Percentiles rank a stretch among this genome's conserved stretches.
Evolutionary conservation across 2,797 vertebrate genomes (phyloP).

Genomic region (Clamator glandarius): DNA sequence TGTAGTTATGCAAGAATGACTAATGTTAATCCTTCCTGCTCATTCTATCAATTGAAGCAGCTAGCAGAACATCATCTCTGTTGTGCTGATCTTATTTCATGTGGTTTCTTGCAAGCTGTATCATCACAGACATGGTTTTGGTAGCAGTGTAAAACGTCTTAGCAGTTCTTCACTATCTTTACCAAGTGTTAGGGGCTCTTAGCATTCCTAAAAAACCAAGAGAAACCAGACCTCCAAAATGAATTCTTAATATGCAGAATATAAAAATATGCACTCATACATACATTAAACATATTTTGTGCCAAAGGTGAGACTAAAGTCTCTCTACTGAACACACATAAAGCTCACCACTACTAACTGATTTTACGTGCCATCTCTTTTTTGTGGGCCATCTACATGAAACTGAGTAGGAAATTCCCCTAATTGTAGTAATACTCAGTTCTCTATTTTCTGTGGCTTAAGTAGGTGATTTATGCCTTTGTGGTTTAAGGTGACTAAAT

Average conservation of each 20-base stretch:
- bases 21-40: neutral
- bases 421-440: neutral
- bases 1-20: neutral
- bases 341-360: neutral
- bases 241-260: neutral
- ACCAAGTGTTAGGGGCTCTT: neutral
- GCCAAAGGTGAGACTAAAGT: neutral
- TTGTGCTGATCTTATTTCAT: neutral
- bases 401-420: neutral
- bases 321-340: neutral
- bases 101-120: neutral
- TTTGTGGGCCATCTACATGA: neutral
- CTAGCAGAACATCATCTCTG: neutral
- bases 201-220: neutral
- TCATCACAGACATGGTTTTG: neutral
- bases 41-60: neutral
- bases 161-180: neutral
- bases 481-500: neutral
- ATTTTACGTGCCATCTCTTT: neutral
- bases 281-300: neutral
- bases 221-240: neutral
- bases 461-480: neutral
- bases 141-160: neutral
- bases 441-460: neutral
- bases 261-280: neutral